These are phyloP conservation scores for Plotosus lineatus DNA, from an alignment of 2,113 vertebrate species.

Conservation along the genomic window DNA sequence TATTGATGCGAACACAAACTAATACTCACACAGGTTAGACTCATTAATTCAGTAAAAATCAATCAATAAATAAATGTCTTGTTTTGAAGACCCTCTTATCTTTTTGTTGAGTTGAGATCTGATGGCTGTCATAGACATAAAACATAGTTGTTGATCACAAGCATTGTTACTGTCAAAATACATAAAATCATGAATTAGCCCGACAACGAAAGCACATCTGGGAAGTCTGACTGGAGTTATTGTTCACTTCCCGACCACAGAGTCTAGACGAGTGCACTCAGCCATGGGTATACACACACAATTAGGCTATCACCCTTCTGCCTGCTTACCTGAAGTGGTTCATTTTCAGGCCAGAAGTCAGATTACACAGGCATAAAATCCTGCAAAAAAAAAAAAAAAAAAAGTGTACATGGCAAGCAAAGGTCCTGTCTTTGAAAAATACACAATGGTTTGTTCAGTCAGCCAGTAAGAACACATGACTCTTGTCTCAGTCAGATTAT, in stretches of 20 bases:
- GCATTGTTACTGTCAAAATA: conserved; percentile 61
- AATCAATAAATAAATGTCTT: background rate
- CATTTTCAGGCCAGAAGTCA: conserved; percentile 13
- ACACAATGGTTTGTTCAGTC: conserved; percentile 18
- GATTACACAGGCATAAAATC: background rate
- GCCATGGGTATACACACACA: conserved; percentile 12
- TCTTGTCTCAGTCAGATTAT: background rate
- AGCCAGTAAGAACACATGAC: conserved; percentile 5
- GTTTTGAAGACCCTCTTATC: conserved; percentile 23
- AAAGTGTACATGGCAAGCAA: background rate
- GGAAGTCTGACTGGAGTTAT: conserved; percentile 62
- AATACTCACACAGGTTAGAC: background rate
- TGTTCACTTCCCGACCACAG: conserved; percentile 51
- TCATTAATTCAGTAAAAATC: background rate
- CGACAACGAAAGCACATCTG: conserved; percentile 57
- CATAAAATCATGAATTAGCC: conserved; percentile 51
- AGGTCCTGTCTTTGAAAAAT: background rate
- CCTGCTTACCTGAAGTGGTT: background rate
- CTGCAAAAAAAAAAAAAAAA: background rate
- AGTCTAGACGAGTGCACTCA: conserved; percentile 10
- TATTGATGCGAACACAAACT: background rate
- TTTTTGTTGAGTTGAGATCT: conserved; percentile 21
- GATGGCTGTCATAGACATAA: conserved; percentile 56
- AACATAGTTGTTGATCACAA: conserved; percentile 60
- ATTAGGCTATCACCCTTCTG: background rate